Conservation (phyloP, 2,113 vertebrate species). For the Scytalopus superciliaris region DNA sequence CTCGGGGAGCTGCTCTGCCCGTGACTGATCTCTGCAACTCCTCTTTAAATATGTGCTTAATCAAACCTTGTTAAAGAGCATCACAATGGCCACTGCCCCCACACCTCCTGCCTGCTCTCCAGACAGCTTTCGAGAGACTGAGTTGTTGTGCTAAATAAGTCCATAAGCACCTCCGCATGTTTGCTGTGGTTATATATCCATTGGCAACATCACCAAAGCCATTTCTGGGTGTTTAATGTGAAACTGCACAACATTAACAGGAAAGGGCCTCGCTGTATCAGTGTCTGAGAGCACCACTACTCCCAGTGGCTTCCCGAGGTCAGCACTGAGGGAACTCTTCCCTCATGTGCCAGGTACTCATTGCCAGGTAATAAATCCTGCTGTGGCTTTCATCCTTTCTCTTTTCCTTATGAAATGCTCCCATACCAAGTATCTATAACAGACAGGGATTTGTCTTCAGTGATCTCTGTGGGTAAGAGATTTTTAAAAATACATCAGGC, state of each 20-base stretch:
- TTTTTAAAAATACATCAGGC: not conserved
- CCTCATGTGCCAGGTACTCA: accelerated
- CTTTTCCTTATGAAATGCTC: not conserved
- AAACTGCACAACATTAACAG: not conserved
- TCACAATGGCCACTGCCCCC: not conserved
- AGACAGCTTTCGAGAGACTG: not conserved
- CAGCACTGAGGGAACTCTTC: accelerated
- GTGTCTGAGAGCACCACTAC: too few species aligned
- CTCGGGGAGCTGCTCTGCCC: not conserved
- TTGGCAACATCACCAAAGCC: not conserved
- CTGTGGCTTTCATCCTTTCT: not conserved
- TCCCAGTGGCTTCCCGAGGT: accelerated
- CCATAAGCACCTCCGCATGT: not conserved
- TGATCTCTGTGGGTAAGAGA: not conserved
- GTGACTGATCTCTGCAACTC: not conserved
- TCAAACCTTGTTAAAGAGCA: not conserved
- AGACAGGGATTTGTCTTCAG: not conserved
- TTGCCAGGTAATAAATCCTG: not conserved
- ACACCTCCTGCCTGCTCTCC: not conserved
- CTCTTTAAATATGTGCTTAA: not conserved
- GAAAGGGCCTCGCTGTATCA: not conserved
- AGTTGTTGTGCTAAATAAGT: not conserved
- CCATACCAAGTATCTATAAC: not conserved
- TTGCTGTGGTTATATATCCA: not conserved
- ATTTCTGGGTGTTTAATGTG: not conserved